Conservation (phyloP, 2,888 invertebrate genomes). For the Dioctria linearis region DNA sequence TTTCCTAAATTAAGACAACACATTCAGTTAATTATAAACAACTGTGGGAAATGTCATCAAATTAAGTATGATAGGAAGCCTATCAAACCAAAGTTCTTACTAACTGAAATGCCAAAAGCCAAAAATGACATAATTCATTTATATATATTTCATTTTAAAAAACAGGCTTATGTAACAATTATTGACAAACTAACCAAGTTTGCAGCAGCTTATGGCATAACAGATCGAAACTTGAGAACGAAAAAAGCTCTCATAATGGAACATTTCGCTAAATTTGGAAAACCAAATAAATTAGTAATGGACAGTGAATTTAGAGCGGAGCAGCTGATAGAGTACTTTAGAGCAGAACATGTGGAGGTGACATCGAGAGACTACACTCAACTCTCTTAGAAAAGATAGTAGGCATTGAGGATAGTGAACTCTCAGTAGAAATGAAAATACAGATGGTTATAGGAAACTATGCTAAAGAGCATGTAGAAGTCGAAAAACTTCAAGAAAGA, state of each 20-base stretch:
- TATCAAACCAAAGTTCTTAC: conserved; percentile 11
- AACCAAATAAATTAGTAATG: no score
- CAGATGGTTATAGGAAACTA: no score
- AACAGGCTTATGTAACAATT: background rate
- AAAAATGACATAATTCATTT: conserved; percentile 17
- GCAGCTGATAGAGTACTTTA: background rate
- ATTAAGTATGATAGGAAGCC: no score
- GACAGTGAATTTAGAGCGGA: no score
- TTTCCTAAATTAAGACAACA: background rate
- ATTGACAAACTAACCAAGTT: no score
- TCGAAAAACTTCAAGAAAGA: conserved; percentile 51
- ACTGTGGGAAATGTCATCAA: conserved; percentile 11
- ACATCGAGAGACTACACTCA: conserved; percentile 55
- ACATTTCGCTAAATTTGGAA: no score
- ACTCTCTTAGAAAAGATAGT: conserved; percentile 54
- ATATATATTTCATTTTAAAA: background rate
- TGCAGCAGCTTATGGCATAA: no score
- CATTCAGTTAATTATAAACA: conserved; percentile 8
- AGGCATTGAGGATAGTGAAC: conserved; percentile 51
- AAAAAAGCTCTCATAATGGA: no score
- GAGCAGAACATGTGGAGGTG: no score
- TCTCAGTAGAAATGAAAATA: no score
- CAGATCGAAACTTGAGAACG: no score
- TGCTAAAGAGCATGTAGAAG: no score
- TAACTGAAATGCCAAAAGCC: conserved; percentile 19